These are phyloP conservation scores for Echiichthys vipera DNA, from an alignment of 2,797 vertebrate species.

Conservation along the genomic window DNA sequence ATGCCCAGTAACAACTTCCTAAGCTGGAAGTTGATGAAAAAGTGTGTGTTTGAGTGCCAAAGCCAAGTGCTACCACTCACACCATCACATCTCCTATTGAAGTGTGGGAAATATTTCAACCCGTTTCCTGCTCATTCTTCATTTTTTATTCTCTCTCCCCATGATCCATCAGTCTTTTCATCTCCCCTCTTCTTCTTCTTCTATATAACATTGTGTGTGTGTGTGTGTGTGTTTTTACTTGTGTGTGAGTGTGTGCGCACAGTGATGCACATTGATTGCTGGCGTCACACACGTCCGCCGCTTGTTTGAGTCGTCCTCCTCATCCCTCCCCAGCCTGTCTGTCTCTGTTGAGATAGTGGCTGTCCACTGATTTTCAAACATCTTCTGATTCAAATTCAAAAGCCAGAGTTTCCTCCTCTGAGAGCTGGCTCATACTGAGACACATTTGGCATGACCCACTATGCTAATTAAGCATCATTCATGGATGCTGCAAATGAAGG, in stretches of 20 bases:
- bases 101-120: constrained; percentile 51
- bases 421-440: constrained; percentile 54
- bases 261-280: constrained; percentile 36
- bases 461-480: constrained; percentile 71
- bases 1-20: constrained; percentile 22
- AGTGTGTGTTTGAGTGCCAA: constrained; percentile 19
- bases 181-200: background rate
- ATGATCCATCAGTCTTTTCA: constrained; percentile 48
- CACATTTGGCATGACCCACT: constrained; percentile 51
- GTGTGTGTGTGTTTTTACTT: constrained; percentile 24
- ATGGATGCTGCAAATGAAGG: constrained; percentile 51
- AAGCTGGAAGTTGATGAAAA: constrained; percentile 29
- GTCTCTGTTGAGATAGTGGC: constrained; percentile 64
- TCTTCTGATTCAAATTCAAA: constrained; percentile 72
- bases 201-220: constrained; percentile 20
- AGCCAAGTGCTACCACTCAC: constrained; percentile 54
- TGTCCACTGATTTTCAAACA: constrained; percentile 67
- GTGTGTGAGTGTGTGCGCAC: constrained; percentile 15
- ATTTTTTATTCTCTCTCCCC: constrained; percentile 56
- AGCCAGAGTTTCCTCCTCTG: constrained; percentile 62
- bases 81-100: constrained; percentile 40
- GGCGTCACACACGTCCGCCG: constrained; percentile 43
- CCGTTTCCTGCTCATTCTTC: constrained; percentile 61
- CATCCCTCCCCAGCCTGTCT: constrained; percentile 37
- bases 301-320: constrained; percentile 31